Base-by-base conservation (phyloP, 2,888 invertebrate species). In the Emmelina monodactyla region DNA sequence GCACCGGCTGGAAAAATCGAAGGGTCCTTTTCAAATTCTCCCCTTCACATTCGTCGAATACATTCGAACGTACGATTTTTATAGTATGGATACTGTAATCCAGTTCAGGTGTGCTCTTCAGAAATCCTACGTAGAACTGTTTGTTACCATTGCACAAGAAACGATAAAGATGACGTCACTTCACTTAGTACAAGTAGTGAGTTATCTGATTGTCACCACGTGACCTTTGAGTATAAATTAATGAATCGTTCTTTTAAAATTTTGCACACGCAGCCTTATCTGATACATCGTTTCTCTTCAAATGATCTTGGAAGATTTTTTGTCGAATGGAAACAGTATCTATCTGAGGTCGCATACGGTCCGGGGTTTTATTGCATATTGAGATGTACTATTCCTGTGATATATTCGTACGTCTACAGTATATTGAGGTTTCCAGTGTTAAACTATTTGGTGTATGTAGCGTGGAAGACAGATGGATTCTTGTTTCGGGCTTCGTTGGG, bases 361-460 rank as follows among this genome's bases (percentile, higher is more conserved):
- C 53, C 47, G 62, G 55, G 52, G 58, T 69, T 78, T 78, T 76
- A 76, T 75, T 75, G 73, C 72, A 72, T 76, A 76, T 78, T 79
- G 78, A 73, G 71, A 72, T 67, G 67, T 71, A 71, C 56, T 67
- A 61, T 69, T 61, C 63, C 45, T 58, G 51, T 69, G 69, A 69
- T 67, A 66, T 66, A 69, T 69, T 58, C 54, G 49, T 49, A 49
- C 48, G 43, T 47, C 55, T 44, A 52, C 58, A 55, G 65, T 62
- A 66, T 58, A 62, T 55, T 51, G 54, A 57, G 56, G 54, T 52
- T 36, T 34, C 52, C 51, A 47, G 51, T 55, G 58, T 60, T 57
- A 59, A 62, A 62, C 61, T 57, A 62, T 68, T 65, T 53, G 48
- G 47, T 49, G 45, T n/a, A 25, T 25, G 25, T n/a, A n/a, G n/a